phyloP scores from a whole-genome alignment of 2,888 invertebrate genomes.

The Stictocephala bisonia region DNA sequence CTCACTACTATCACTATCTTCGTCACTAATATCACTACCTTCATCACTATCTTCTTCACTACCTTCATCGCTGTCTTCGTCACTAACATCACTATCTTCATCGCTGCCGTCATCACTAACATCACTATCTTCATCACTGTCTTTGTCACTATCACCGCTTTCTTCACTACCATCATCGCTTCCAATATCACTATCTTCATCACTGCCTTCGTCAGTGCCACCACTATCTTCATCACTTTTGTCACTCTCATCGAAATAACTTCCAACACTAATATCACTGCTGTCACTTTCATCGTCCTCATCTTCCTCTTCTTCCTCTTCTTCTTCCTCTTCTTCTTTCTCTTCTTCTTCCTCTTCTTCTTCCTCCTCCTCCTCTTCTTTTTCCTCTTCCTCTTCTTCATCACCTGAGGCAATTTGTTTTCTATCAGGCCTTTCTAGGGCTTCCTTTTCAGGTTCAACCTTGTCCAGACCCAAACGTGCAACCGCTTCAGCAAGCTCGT shows the following conservation, averaged over 20 bases:
- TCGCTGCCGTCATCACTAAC: neutral
- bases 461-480: too few species aligned
- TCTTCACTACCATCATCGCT: neutral
- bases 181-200: neutral
- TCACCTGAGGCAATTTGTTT: too few species aligned
- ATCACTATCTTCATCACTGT: neutral
- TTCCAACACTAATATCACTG: neutral
- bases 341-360: neutral
- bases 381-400: too few species aligned
- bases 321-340: neutral
- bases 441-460: too few species aligned
- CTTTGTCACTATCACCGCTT: neutral
- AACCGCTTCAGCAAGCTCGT: too few species aligned
- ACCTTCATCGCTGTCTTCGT: neutral
- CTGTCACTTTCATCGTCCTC: neutral
- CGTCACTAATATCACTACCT: neutral
- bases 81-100: neutral
- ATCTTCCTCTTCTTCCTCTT: neutral
- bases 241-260: neutral
- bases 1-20: neutral
- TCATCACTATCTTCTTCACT: neutral
- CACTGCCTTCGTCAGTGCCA: neutral
- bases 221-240: neutral
- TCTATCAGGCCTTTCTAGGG: too few species aligned
- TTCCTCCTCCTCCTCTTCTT: too few species aligned